Evolutionary conservation across 2,113 vertebrate genomes (phyloP), one percentile per base, ranked within the genome.

Genomic region (Festucalex cinctus): DNA sequence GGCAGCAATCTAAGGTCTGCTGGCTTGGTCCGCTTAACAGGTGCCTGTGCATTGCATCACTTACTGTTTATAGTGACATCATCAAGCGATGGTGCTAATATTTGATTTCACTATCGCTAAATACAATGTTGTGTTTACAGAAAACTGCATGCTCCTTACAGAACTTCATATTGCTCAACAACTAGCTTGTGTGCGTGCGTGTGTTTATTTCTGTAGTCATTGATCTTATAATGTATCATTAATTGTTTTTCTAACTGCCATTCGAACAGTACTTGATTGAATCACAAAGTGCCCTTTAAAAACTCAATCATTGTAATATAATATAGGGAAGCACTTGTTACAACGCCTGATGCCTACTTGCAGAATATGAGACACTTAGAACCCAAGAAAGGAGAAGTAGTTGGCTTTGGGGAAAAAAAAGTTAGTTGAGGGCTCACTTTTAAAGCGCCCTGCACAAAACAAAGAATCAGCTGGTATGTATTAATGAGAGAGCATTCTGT

Each of bases 371-470:
- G 72, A 68, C 71, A 80, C 49, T 53, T 65, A 28, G n/a, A n/a
- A 56, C 61, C 39, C 43, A 69, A 48, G 46, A 83, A 86, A 84
- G 68, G 57, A 86, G 80, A 88, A 89, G 86, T 89, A 68, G 49
- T 57, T 63, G 65, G 65, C 65, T 64, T n/a, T n/a, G n/a, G 61
- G 28, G 48, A 9, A 22, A 22, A n/a, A 26, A 5, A 70, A 76
- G 66, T 72, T 73, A 59, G 41, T 24, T 65, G 26, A 3, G 62
- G 69, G 70, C 77, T 49, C 68, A 74, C 36, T 61, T 37, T 44
- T 24, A 37, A 70, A 82, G 77, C 59, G 41, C 57, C 14, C 48
- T 68, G 63, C 59, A 58, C 68, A 65, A 74, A 39, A 68, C 57
- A 57, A 67, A 39, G 68, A 35, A 66, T 67, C 69, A 49, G 54